phyloP scores from a whole-genome alignment of 2,797 vertebrate species.

The Onychomys torridus region DNA sequence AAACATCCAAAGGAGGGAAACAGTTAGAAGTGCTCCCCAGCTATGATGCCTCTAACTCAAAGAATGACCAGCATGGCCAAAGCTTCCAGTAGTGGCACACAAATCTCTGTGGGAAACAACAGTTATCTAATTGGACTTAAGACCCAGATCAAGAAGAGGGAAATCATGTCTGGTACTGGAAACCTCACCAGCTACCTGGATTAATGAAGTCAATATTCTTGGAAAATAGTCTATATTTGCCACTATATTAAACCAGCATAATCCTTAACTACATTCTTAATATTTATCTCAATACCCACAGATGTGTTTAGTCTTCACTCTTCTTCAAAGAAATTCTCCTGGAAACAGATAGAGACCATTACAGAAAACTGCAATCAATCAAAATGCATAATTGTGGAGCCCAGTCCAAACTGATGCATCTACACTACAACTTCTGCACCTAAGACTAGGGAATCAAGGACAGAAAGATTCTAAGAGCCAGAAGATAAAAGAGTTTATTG shows the following conservation, averaged over 20 bases:
- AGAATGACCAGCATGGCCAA: not conserved
- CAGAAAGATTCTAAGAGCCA: not conserved
- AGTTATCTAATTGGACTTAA: not conserved
- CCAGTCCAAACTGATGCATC: not conserved
- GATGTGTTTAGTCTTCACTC: too few species aligned
- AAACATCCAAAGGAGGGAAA: not conserved
- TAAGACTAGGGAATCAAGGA: too few species aligned
- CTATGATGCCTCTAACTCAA: not conserved
- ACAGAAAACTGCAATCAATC: not conserved
- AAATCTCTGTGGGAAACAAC: not conserved
- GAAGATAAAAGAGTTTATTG: not conserved
- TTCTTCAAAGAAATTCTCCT: not conserved
- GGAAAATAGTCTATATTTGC: not conserved
- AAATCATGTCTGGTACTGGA: not conserved
- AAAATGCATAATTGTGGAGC: not conserved
- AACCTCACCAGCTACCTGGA: not conserved
- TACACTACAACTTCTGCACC: not conserved
- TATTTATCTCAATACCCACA: not conserved
- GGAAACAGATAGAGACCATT: not conserved
- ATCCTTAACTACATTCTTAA: not conserved
- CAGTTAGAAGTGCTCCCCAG: not conserved
- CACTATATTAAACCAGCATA: not conserved
- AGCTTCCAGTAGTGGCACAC: not conserved
- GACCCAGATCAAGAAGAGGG: not conserved
- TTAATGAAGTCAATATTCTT: not conserved